phyloP scores from a whole-genome alignment of 2,888 invertebrate species.

The Stratiomys singularior region DNA sequence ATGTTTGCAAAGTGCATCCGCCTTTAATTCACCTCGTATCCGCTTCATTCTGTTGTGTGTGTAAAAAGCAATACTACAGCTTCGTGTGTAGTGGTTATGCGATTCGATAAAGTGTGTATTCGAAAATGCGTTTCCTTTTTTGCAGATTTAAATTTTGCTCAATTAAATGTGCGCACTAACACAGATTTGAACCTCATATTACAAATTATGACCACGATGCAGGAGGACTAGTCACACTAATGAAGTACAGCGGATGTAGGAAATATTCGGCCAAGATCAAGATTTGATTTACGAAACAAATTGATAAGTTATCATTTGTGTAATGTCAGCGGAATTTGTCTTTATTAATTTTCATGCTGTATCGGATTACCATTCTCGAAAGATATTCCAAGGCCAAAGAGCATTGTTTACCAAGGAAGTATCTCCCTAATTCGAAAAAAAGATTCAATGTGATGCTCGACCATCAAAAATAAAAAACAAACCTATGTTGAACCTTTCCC shows the following conservation, averaged over 20 bases:
- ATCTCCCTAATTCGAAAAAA: too few species aligned
- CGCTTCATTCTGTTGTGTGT: neutral
- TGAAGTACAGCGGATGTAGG: neutral
- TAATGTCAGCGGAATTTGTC: too few species aligned
- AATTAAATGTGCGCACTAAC: neutral
- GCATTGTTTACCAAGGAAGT: too few species aligned
- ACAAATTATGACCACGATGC: neutral
- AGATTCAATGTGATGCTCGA: too few species aligned
- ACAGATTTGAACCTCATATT: neutral
- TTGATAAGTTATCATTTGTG: too few species aligned
- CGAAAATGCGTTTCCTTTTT: slow-evolving; percentile 24
- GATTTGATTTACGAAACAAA: too few species aligned
- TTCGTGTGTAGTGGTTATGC: neutral
- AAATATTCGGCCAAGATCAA: neutral
- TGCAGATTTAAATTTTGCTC: slow-evolving; percentile 11
- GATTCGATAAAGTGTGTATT: neutral
- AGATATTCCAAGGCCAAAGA: too few species aligned
- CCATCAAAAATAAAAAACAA: too few species aligned
- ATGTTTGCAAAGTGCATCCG: slow-evolving; percentile 41
- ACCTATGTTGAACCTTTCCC: too few species aligned
- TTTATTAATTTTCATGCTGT: too few species aligned
- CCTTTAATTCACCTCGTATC: slow-evolving; percentile 30
- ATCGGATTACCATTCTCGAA: too few species aligned
- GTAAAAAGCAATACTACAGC: neutral
- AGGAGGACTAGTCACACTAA: neutral